Percentiles rank a stretch among this genome's conserved stretches.
Conservation (phyloP, 2,888 invertebrate genomes). For the Marronus borbonicus region DNA sequence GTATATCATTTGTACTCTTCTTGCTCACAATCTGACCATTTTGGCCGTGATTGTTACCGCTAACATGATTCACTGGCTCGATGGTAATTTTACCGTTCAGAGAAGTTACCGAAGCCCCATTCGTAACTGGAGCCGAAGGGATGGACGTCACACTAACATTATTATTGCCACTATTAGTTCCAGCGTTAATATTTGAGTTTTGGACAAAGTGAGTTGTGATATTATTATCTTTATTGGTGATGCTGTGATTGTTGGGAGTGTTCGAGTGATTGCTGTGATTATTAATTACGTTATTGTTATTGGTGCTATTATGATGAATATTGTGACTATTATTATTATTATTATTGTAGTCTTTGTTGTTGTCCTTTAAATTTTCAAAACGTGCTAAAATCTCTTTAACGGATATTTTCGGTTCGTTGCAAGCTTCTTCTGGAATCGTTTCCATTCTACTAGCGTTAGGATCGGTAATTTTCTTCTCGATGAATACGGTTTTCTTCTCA, state of each 20-base stretch:
- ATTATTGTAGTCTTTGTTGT: slow-evolving; percentile 53
- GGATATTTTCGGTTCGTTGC: slow-evolving; percentile 83
- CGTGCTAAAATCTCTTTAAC: slow-evolving; percentile 87
- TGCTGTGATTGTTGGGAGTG: background rate
- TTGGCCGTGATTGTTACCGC: background rate
- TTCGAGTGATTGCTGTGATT: slow-evolving; percentile 28
- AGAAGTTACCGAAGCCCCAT: background rate
- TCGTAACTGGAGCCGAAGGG: background rate
- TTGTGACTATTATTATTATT: slow-evolving; percentile 54
- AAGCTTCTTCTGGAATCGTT: slow-evolving; percentile 84
- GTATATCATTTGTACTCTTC: slow-evolving; percentile 5
- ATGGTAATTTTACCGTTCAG: background rate
- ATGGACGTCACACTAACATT: background rate
- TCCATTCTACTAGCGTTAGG: slow-evolving; percentile 75
- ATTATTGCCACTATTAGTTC: slow-evolving; percentile 17
- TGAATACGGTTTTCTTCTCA: slow-evolving; percentile 41
- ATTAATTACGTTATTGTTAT: slow-evolving; percentile 17
- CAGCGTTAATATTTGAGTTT: background rate
- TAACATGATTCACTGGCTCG: background rate
- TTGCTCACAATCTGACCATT: background rate
- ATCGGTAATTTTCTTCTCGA: slow-evolving; percentile 52
- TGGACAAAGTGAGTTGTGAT: background rate
- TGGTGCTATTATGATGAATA: slow-evolving; percentile 51
- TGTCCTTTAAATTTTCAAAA: slow-evolving; percentile 76
- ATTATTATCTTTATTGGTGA: slow-evolving; percentile 23